Evolutionary conservation across 1,140 invertebrate genomes (phyloP), one percentile per base, ranked within the genome.

Genomic region (Drosophila mojavensis): DNA sequence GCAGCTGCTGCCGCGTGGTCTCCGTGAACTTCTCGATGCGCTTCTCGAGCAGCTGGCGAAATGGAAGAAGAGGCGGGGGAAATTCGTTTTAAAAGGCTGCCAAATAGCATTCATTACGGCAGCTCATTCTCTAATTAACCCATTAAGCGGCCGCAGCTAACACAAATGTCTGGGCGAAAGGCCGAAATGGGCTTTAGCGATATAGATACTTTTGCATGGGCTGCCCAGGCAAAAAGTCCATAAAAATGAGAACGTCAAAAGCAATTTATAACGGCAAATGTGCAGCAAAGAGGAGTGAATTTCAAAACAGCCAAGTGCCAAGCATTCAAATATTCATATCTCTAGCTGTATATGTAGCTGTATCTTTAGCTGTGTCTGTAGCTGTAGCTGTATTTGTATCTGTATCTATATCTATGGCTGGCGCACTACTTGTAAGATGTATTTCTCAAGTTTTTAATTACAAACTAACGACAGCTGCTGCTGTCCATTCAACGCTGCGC

Each of bases 1-100:
- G 90, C 79, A 96, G 94, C 78, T 95, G 94, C 81, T 96, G 94
- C 0, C 95, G 95, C 1, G 90, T 95, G 13, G 76, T 95, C 76
- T 94, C 94, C 9, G 96, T 94, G 82, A 97, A 97, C 36, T 94
- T 94, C 65, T 95, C 92, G 55, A 98, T 96, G 81, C 95, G 95
- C 78, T 94, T 94, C 85, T 97, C 96, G 58, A 97, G 93, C 77
- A 96, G 92, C 96, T 95, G 70, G 10, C 1, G 36, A 7, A 4
- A 39, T 41, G 36, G 43, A 41, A 30, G 4, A 36, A 5, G 33
- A 20, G 3, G 30, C 60, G 20, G 51, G 43, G 28, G 53, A 17
- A 43, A 24, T 55, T 24, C 28, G 28, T 24, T 28, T 72, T 79
- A 61, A 71, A 58, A 64, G 45, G 28, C 41, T 69, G 70, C 70